Base-by-base conservation (phyloP, 2,113 vertebrate species). In the Sisor rabdophorus region DNA sequence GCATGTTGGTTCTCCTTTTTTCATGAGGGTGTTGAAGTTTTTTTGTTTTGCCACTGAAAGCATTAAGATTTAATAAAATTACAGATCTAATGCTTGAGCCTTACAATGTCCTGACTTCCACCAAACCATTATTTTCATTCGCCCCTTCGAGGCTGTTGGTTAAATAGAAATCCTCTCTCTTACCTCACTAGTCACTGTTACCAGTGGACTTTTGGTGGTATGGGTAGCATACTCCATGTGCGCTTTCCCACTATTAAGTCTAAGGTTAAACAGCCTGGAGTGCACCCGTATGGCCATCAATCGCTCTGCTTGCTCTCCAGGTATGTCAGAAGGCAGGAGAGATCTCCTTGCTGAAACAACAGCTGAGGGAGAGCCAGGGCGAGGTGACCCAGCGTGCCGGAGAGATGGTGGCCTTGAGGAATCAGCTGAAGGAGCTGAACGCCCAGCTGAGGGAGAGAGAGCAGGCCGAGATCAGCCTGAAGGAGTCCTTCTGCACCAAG, bases 291-390 rank as follows among this genome's bases (percentile, higher is more conserved):
- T 69, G 47, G 65, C 63, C 59, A 40, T 75, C 65, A 59, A 44
- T 15, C 59, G 32, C 32, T 68, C 55, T 63, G 16, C 53, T 55
- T 56, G 11, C 47, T 16, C 71, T 68, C 77, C 86, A 95, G 94
- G 94, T 95, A 74, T 95, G 94, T 83, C 94, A 95, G 87, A 95
- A 95, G 86, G 93, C 91, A 0, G 94, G 94, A 0, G 94, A 95
- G 89, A 95, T 95, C 79, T 95, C 94, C 76, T 88, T 95, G 74
- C 89, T 95, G 82, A 95, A 95, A 87, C 94, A 95, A 86, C 94
- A 95, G 86, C 86, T 95, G 82, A 93, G 95, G 84, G 94, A 95
- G 73, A 94, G 93, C 13, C 94, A 95, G 61, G 92, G 91, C 0
- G 94, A 95, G 0, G 92, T 95, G 80, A 92, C 93, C 26, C 94